Evolutionary conservation across 2,888 invertebrate species (phyloP).

Genomic region (Atrina japonica): DNA sequence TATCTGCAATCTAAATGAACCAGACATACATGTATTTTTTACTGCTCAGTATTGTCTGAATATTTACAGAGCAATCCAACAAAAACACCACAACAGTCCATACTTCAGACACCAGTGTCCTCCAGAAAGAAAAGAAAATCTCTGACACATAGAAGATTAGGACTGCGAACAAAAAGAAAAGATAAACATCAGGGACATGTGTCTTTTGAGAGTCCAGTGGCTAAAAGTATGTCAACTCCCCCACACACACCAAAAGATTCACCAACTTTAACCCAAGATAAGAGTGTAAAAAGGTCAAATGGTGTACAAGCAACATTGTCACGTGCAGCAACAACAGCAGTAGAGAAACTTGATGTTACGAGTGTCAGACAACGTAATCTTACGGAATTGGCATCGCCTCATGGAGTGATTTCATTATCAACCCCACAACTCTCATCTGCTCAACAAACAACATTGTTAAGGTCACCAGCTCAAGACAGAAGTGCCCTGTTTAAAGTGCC

Average conservation of each 20-base stretch:
- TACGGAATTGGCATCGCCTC: not conserved
- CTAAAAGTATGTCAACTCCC: conserved; percentile 21
- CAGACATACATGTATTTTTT: too few relatives aligned
- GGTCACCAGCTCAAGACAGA: conserved; percentile 10
- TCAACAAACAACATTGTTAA: not conserved
- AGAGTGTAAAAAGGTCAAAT: not conserved
- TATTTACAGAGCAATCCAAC: too few relatives aligned
- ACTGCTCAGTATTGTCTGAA: too few relatives aligned
- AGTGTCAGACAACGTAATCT: not conserved
- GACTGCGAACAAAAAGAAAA: conserved; percentile 3
- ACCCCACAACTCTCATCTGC: not conserved
- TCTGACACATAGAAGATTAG: not conserved
- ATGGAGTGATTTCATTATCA: too few relatives aligned
- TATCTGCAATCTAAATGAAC: too few relatives aligned
- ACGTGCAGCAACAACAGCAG: too few relatives aligned
- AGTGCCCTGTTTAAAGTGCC: conserved; percentile 11
- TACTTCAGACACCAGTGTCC: conserved; percentile 14
- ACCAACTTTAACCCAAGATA: not conserved
- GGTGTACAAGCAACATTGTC: not conserved
- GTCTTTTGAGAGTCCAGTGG: conserved; percentile 28
- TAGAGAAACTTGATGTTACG: not conserved
- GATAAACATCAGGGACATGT: conserved; percentile 13
- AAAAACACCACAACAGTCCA: not conserved
- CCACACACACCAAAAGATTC: not conserved
- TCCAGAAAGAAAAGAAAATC: conserved; percentile 18